Conservation (phyloP, 35 echinoderm and acorn worm species). For the Holothuria glaberrima region DNA sequence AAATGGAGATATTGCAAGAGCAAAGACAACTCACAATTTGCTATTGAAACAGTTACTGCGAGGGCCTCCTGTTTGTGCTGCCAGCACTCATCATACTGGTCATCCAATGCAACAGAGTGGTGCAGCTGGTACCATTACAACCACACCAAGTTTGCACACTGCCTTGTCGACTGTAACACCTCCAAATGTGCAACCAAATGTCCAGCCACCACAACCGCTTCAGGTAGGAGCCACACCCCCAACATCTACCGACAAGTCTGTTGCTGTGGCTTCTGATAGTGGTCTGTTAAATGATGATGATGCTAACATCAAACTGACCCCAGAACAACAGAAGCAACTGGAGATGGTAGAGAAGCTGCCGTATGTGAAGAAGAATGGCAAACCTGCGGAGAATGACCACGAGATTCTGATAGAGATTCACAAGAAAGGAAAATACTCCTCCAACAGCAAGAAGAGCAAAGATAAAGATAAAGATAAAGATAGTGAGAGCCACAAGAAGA, state of each 20-base stretch:
- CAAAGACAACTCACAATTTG: slow-evolving; percentile 73
- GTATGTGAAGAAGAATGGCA: slow-evolving; percentile 95
- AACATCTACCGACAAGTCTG: not conserved
- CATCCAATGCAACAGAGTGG: not conserved
- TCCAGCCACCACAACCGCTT: not conserved
- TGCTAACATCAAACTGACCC: slow-evolving; percentile 74
- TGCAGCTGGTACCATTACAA: not conserved
- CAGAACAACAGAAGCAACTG: slow-evolving; percentile 93
- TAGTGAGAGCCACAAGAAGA: slow-evolving; percentile 77
- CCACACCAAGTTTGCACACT: not conserved
- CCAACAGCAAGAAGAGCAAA: slow-evolving; percentile 52
- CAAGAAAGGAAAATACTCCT: slow-evolving; percentile 67
- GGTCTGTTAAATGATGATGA: slow-evolving; percentile 68
- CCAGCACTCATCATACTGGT: not conserved
- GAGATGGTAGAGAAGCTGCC: slow-evolving; percentile 96
- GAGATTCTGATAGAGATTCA: slow-evolving; percentile 88
- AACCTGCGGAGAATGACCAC: slow-evolving; percentile 80
- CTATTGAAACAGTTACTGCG: slow-evolving; percentile 17
- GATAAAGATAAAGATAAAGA: slow-evolving; percentile 75
- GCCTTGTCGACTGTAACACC: not conserved
- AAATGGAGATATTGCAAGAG: slow-evolving; percentile 7
- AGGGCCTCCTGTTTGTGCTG: not conserved
- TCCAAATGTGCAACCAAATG: not conserved
- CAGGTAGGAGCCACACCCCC: not conserved
- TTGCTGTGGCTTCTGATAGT: not conserved